A percentile compares a stretch with the other conserved stretches of the same genome.
Conservation (phyloP, 2,113 vertebrate species). For the Erythrocercus mccallii region DNA sequence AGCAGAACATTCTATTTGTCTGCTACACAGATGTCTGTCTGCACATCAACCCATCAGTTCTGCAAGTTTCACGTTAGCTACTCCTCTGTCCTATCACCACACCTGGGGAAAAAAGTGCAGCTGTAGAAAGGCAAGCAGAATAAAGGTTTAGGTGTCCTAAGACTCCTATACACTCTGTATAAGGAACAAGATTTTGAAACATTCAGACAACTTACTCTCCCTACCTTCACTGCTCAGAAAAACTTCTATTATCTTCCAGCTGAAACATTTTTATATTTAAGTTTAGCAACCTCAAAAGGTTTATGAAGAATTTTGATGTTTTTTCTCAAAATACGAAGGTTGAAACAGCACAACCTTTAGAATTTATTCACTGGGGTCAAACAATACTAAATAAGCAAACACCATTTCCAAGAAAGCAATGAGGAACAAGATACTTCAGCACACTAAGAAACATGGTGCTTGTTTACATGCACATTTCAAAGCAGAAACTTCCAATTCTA, state of each 20-base stretch:
- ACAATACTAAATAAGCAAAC: neutral
- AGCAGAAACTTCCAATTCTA: neutral
- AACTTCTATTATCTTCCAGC: neutral
- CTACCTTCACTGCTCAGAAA: neutral
- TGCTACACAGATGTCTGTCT: neutral
- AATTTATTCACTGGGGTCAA: neutral
- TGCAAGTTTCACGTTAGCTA: neutral
- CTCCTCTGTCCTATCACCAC: neutral
- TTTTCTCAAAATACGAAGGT: neutral
- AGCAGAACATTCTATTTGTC: neutral
- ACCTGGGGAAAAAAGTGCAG: neutral
- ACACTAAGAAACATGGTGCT: neutral
- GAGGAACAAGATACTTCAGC: neutral
- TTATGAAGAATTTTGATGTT: neutral
- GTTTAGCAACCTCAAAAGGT: neutral
- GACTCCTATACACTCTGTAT: neutral
- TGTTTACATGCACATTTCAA: neutral
- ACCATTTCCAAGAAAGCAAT: neutral
- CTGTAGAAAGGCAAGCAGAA: neutral
- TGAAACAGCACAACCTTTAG: neutral
- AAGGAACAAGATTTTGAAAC: neutral
- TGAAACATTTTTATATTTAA: neutral
- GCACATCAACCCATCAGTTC: neutral
- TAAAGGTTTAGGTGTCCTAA: fast-evolving
- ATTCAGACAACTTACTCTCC: neutral